Evolutionary conservation across 2,797 vertebrate species (phyloP).

Genomic region (Gadopsis marmoratus): DNA sequence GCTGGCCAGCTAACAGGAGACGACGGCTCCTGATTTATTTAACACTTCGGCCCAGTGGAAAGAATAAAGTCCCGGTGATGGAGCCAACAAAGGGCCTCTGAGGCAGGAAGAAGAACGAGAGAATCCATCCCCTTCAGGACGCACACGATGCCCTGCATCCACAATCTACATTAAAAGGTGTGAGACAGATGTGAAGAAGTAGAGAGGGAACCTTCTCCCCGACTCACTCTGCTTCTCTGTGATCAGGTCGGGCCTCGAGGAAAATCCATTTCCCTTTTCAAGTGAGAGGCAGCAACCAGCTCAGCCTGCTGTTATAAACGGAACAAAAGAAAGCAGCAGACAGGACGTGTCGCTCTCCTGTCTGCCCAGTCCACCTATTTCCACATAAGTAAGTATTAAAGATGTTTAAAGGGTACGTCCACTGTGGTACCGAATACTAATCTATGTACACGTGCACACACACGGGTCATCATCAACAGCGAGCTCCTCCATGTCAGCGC

Average conservation of each 20-base stretch:
- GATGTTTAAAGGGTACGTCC: too few species aligned
- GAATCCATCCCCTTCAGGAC: neutral
- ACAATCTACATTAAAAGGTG: neutral
- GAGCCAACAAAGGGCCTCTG: neutral
- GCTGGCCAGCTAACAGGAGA: slow-evolving; percentile 1
- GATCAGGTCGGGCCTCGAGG: neutral
- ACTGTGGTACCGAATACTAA: too few species aligned
- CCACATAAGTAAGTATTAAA: too few species aligned
- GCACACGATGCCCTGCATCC: neutral
- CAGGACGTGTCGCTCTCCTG: too few species aligned
- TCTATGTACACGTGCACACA: too few species aligned
- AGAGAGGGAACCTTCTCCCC: neutral
- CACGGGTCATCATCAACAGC: too few species aligned
- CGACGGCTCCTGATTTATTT: slow-evolving; percentile 8
- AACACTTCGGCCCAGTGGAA: slow-evolving; percentile 6
- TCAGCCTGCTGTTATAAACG: too few species aligned
- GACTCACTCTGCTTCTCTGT: neutral
- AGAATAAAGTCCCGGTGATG: slow-evolving; percentile 15
- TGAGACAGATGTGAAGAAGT: neutral
- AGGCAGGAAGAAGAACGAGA: neutral
- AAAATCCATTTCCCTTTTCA: neutral
- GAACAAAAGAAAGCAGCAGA: too few species aligned
- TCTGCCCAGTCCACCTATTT: too few species aligned
- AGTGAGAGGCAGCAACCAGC: neutral
- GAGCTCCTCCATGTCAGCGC: too few species aligned